A percentile compares a stretch with the other conserved stretches of the same genome.
Evolutionary conservation across 1,140 invertebrate species (phyloP).

Genomic region (Xylocopa sonorina): DNA sequence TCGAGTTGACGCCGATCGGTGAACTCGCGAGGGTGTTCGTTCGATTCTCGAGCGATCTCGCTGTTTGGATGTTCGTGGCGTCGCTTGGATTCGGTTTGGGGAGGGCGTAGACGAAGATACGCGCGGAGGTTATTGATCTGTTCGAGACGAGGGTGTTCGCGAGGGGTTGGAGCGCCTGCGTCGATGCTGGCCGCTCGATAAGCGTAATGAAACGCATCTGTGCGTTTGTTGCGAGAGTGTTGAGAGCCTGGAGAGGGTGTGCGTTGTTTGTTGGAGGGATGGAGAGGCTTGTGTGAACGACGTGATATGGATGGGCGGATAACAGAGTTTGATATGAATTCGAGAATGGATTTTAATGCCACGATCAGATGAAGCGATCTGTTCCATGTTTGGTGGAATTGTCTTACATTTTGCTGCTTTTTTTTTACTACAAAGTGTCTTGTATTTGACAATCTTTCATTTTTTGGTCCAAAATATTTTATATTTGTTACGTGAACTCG

Average conservation of each 20-base stretch:
- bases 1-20: slow-evolving; percentile 24
- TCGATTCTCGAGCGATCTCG: neutral
- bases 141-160: slow-evolving; percentile 35
- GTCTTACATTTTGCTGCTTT: no score
- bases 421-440: no score
- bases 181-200: slow-evolving; percentile 60
- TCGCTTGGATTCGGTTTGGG: no score
- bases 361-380: no score
- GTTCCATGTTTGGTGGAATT: no score
- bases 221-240: slow-evolving; percentile 3
- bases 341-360: no score
- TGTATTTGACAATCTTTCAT: no score
- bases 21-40: neutral
- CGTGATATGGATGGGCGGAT: neutral
- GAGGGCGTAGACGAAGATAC: slow-evolving; percentile 45
- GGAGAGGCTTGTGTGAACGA: no score
- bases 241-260: neutral
- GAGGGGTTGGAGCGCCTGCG: slow-evolving; percentile 52
- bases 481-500: no score
- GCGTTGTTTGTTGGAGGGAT: neutral
- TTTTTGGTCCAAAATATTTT: no score
- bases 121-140: slow-evolving; percentile 58
- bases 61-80: no score
- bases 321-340: no score
- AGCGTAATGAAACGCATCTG: slow-evolving; percentile 42